Evolutionary conservation across 2,888 invertebrate genomes (phyloP).

Genomic region (Kryphioiulus occultus): DNA sequence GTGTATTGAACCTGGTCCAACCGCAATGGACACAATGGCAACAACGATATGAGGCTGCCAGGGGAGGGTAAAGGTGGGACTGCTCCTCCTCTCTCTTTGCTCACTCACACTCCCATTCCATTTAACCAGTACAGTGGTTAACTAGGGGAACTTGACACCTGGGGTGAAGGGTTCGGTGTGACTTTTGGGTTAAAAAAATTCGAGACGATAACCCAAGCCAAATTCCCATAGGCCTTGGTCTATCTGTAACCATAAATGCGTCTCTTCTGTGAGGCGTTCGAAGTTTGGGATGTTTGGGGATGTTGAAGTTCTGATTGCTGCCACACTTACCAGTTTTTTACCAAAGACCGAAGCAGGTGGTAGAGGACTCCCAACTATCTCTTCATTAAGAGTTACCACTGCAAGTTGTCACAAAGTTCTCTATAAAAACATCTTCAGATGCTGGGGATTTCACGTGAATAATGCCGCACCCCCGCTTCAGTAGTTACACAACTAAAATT

Average conservation of each 20-base stretch:
- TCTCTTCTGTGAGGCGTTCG: background rate
- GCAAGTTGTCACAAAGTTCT: too few species aligned
- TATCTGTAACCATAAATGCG: constrained; percentile 24
- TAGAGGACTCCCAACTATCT: too few species aligned
- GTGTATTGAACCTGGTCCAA: constrained; percentile 30
- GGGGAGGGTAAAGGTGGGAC: constrained; percentile 41
- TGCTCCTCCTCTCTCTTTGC: constrained; percentile 41
- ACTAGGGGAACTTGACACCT: constrained; percentile 29
- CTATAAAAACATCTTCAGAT: too few species aligned
- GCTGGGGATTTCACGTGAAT: too few species aligned
- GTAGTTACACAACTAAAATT: too few species aligned
- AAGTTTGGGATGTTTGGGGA: background rate
- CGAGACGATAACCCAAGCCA: background rate
- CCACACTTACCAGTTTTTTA: too few species aligned
- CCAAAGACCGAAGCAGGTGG: too few species aligned
- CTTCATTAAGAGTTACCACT: too few species aligned
- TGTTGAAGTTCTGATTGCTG: background rate
- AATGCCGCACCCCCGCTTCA: too few species aligned
- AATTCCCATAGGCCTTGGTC: background rate
- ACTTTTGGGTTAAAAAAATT: constrained; percentile 1
- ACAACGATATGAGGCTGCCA: constrained; percentile 45
- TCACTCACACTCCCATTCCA: constrained; percentile 42
- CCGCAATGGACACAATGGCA: constrained; percentile 41
- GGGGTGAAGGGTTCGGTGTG: background rate
- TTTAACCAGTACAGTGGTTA: constrained; percentile 37